Evolutionary conservation across 2,113 vertebrate genomes (phyloP).

Genomic region (Pseudopipra pipra): DNA sequence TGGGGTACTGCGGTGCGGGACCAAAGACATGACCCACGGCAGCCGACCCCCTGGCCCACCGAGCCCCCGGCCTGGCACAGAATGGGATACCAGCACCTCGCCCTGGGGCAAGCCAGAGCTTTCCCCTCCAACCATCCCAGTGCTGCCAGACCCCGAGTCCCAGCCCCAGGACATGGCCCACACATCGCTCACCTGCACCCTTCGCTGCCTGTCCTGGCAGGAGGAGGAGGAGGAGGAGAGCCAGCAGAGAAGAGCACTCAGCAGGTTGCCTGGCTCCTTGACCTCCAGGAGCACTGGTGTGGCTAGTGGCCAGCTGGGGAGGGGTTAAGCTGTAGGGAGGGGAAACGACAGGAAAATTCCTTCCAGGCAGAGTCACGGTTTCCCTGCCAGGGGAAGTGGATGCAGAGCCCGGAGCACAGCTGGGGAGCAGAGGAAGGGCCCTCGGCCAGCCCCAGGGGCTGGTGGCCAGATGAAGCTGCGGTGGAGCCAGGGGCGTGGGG

Average conservation of each 20-base stretch:
- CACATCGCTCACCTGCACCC: neutral
- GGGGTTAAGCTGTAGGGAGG: slow-evolving; percentile 40
- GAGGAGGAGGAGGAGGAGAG: neutral
- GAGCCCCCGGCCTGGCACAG: rapidly evolving
- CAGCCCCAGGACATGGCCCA: neutral
- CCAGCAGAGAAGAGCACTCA: neutral
- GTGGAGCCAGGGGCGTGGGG: neutral
- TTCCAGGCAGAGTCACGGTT: slow-evolving; percentile 45
- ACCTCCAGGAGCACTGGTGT: neutral
- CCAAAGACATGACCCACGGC: rapidly evolving
- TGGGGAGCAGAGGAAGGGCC: slow-evolving; percentile 19
- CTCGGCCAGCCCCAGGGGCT: neutral
- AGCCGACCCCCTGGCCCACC: neutral
- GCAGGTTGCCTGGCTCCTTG: neutral
- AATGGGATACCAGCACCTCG: rapidly evolving
- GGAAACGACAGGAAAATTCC: slow-evolving; percentile 41
- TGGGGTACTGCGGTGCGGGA: rapidly evolving
- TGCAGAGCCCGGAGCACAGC: slow-evolving; percentile 1
- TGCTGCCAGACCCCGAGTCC: rapidly evolving
- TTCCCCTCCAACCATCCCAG: rapidly evolving
- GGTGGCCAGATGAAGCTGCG: neutral
- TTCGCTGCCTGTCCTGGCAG: neutral
- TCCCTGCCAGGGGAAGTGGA: slow-evolving; percentile 31
- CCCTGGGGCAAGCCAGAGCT: rapidly evolving
- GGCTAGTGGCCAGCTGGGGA: neutral